Percentiles rank a stretch among this genome's conserved stretches.
Conservation (phyloP, 30 jellyfish, hydroid and myxozoan genomes). For the Turritopsis rubra region DNA sequence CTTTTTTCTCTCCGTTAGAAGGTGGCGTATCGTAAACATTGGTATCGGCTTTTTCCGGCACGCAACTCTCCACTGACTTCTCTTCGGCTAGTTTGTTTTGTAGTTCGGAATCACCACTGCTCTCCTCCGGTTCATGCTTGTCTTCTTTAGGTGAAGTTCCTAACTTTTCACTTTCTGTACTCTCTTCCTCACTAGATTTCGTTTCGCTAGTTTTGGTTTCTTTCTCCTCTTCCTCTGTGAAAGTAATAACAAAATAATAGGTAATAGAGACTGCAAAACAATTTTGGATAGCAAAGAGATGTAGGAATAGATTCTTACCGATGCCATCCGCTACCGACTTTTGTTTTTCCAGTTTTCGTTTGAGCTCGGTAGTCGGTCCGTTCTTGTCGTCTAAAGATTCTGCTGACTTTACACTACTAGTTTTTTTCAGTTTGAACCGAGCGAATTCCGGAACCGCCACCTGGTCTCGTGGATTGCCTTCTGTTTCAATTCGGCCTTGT, state of each 20-base stretch:
- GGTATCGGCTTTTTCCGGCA: neutral
- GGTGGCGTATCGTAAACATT: neutral
- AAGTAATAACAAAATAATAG: neutral
- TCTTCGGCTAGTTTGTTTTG: neutral
- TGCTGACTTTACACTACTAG: neutral
- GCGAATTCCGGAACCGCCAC: conserved; percentile 29
- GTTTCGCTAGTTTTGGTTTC: neutral
- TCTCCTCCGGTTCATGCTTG: neutral
- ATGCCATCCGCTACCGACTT: conserved; percentile 64
- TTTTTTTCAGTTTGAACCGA: conserved; percentile 20
- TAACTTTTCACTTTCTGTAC: neutral
- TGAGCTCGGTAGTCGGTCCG: conserved; percentile 41
- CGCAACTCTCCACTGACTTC: neutral
- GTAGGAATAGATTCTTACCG: conserved; percentile 28
- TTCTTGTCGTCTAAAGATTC: conserved; percentile 9
- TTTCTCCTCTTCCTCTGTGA: neutral
- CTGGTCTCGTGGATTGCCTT: neutral
- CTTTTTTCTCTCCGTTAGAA: neutral
- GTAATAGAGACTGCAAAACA: neutral
- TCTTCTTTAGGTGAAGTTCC: neutral
- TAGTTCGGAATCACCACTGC: neutral
- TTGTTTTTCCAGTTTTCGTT: conserved; percentile 64
- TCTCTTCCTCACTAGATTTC: neutral
- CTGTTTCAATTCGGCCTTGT: neutral
- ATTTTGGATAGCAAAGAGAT: neutral